Evolutionary conservation across 2,888 invertebrate genomes (phyloP).

Genomic region (Eupsilia transversa): DNA sequence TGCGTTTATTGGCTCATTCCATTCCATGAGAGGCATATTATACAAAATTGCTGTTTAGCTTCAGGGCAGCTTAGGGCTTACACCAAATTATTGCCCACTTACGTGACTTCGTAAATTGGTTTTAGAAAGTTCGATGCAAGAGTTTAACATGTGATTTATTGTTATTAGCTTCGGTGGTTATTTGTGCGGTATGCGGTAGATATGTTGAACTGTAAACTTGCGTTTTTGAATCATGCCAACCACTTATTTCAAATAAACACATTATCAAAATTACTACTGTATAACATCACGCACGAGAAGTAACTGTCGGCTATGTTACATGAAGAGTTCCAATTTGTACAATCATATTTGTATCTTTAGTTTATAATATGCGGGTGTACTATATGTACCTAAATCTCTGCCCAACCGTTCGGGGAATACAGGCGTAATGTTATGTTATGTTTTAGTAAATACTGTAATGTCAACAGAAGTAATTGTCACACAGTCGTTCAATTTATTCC

Average conservation of each 20-base stretch:
- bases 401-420: too few species aligned
- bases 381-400: too few species aligned
- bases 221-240: slow-evolving; percentile 40
- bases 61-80: slow-evolving; percentile 71
- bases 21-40: slow-evolving; percentile 65
- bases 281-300: slow-evolving; percentile 27
- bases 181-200: slow-evolving; percentile 61
- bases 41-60: slow-evolving; percentile 70
- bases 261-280: slow-evolving; percentile 46
- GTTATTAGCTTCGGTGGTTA: slow-evolving; percentile 62
- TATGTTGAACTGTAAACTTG: slow-evolving; percentile 58
- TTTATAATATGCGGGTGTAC: too few species aligned
- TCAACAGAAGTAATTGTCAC: slow-evolving; percentile 29
- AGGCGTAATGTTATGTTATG: too few species aligned
- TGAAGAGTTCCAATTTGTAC: slow-evolving; percentile 12
- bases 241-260: slow-evolving; percentile 42
- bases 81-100: slow-evolving; percentile 73
- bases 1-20: slow-evolving; percentile 71
- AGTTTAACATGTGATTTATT: slow-evolving; percentile 67
- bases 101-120: slow-evolving; percentile 72
- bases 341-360: slow-evolving; percentile 13
- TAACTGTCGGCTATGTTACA: slow-evolving; percentile 15
- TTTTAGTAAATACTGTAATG: background rate
- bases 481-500: slow-evolving; percentile 47
- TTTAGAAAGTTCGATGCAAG: slow-evolving; percentile 72